Evolutionary conservation across 2,888 invertebrate species (phyloP).

Genomic region (Lacanobia oleracea): DNA sequence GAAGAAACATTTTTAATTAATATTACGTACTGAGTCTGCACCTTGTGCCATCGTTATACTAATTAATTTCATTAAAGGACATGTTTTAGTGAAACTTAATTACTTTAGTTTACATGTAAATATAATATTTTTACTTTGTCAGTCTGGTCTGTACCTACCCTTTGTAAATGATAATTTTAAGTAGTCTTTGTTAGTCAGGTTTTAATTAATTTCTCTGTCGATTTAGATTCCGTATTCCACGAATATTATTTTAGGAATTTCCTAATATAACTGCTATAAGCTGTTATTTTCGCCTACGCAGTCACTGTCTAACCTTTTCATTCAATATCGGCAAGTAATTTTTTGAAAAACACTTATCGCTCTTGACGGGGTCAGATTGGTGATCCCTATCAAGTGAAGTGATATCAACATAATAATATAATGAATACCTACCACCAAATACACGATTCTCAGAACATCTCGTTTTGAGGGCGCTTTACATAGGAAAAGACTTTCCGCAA

Average conservation of each 20-base stretch:
- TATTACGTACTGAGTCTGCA: slow-evolving; percentile 50
- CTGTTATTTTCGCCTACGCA: neutral
- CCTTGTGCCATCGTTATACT: slow-evolving; percentile 45
- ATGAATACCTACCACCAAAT: slow-evolving; percentile 14
- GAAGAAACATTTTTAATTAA: slow-evolving; percentile 75
- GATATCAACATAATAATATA: neutral
- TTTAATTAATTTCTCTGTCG: neutral
- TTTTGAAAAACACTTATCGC: neutral
- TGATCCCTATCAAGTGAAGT: neutral
- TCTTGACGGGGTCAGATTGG: neutral
- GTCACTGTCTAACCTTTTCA: neutral
- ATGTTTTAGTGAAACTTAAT: slow-evolving; percentile 25
- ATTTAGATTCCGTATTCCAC: neutral
- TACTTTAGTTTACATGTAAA: neutral
- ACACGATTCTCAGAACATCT: neutral
- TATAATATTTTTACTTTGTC: neutral
- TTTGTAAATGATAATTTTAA: neutral
- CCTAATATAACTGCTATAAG: neutral
- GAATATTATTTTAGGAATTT: neutral
- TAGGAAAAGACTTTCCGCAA: neutral
- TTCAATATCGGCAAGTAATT: neutral
- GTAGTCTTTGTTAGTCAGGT: neutral
- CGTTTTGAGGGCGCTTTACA: neutral
- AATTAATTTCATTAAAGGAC: slow-evolving; percentile 48
- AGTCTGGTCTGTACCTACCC: neutral